phyloP scores from a whole-genome alignment of 2,888 invertebrate species.

The Polydrusus tereticollis region DNA sequence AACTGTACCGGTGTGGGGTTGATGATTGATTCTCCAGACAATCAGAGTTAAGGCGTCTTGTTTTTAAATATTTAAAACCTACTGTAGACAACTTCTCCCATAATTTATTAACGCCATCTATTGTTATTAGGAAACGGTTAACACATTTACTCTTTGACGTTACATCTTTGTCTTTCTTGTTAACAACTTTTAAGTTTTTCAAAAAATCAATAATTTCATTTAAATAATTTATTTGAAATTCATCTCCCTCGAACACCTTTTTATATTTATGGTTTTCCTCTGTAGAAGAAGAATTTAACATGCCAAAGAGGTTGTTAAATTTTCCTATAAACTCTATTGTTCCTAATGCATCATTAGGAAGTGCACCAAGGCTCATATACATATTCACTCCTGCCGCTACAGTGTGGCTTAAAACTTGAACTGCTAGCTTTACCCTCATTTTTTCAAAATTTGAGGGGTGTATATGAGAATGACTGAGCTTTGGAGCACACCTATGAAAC shows the following conservation, averaged over 20 bases:
- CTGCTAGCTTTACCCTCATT: no score
- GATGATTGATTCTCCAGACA: no score
- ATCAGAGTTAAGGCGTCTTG: no score
- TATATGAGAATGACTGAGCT: background rate
- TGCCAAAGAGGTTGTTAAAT: background rate
- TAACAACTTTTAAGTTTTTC: background rate
- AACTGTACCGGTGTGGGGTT: no score
- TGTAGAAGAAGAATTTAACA: background rate
- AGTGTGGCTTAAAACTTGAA: no score
- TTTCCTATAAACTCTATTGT: background rate
- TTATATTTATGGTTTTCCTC: background rate
- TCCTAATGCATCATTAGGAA: background rate
- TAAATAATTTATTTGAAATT: background rate
- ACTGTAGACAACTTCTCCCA: no score
- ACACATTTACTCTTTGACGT: no score
- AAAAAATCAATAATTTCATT: background rate
- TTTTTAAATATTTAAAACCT: no score
- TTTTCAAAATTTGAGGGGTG: no score
- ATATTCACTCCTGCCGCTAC: background rate
- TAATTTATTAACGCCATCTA: no score
- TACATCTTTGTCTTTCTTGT: background rate
- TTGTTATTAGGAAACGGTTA: no score
- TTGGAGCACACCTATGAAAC: background rate
- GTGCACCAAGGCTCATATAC: background rate
- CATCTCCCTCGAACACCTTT: background rate